Evolutionary conservation across 2,113 vertebrate species (phyloP).

Genomic region (Gallinago paraguaiae): DNA sequence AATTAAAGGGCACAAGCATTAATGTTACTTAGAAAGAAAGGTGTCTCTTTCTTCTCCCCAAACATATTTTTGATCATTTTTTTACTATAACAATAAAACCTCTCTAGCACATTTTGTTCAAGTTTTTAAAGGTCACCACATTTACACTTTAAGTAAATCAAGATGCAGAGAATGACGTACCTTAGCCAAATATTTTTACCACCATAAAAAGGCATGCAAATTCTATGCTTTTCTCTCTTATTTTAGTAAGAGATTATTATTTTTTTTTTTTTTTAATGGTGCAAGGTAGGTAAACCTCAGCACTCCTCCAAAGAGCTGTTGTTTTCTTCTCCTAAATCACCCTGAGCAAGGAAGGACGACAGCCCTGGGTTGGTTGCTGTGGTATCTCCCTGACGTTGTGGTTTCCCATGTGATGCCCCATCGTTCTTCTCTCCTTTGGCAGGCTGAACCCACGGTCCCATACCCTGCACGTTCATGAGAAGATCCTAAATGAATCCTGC

Average conservation of each 20-base stretch:
- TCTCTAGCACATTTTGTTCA: not conserved
- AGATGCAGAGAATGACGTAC: conserved; percentile 16
- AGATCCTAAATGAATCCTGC: not conserved
- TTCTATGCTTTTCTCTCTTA: not conserved
- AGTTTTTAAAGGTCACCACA: conserved; percentile 34
- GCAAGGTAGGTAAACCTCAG: not conserved
- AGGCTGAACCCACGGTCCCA: not conserved
- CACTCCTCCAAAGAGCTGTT: not conserved
- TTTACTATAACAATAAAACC: conserved; percentile 9
- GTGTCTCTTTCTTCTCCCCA: not conserved
- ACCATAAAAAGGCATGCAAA: not conserved
- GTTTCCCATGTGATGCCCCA: not conserved
- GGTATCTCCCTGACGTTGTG: accelerated
- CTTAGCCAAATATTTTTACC: not conserved
- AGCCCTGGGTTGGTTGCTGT: not conserved
- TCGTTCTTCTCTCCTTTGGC: not conserved
- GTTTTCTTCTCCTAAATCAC: not conserved
- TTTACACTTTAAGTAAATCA: conserved; percentile 44
- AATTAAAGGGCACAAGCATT: not conserved
- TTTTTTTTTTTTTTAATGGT: not conserved
- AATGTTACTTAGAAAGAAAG: not conserved
- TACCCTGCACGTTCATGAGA: not conserved
- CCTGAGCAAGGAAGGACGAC: accelerated
- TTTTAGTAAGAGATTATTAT: not conserved
- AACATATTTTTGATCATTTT: conserved; percentile 2